Evolutionary conservation across 2,888 invertebrate species (phyloP), one percentile per base, ranked within the genome.

Genomic region (Plagodis pulveraria): DNA sequence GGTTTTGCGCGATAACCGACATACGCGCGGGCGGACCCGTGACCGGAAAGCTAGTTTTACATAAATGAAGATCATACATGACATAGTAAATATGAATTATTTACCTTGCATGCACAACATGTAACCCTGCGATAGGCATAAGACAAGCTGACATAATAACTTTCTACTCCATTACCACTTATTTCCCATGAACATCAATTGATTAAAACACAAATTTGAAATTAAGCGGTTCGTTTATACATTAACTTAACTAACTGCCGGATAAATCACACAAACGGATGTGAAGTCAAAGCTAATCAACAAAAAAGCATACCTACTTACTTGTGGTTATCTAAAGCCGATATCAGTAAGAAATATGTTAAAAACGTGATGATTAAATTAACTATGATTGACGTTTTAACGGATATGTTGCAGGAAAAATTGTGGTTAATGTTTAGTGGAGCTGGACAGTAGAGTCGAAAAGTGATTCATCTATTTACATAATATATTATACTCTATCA

Each of bases 351-450:
- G 47, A 61, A 56, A 49, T 42, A 52, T 49, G 45, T 41, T 52
- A 61, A 56, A 60, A 56, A 56, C 60, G 56, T 56, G 56, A 56
- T 56, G 52, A 6, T 35, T 41, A 22, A 22, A 22, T 22, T n/a
- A 52, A 49, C 36, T 49, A 42, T 60, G 56, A 60, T 52, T 60
- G 56, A 50, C 56, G 52, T 40, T 48, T 50, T 56, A 52, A 48
- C 55, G 51, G 56, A 55, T 42, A 36, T 12, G 36, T 40, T 48
- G 43, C 35, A 51, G 44, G 55, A 48, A 54, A 22, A 50, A 53
- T 46, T 46, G 11, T 32, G 40, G 40, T 51, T 40, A 41, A 45
- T 45, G 10, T 34, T 49, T n/a, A 50, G 12, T 42, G 42, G 5
- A 8, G 44, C 12, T 45, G 8, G 46, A 56, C 46, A 32, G 35